Evolutionary conservation across 1,140 invertebrate genomes (phyloP), one percentile per base, ranked within the genome.

Genomic region (Bemisia tabaci): DNA sequence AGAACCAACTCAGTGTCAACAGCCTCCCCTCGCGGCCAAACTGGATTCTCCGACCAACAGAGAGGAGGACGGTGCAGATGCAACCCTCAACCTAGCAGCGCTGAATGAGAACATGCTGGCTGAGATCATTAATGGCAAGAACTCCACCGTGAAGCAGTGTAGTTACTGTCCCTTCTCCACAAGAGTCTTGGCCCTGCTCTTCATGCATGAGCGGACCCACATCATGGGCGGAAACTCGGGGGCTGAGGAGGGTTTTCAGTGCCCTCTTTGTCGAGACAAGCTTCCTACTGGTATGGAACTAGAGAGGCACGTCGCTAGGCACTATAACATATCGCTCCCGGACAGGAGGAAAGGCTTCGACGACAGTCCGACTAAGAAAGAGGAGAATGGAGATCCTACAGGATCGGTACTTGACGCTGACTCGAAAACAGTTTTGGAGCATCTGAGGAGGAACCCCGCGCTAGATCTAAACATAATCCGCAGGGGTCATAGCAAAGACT

Each of bases 101-200:
- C 2, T 17, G 11, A n/a, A 21, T 17, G 63, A 24, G 27, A 22
- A n/a, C 12, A 27, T 11, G 21, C n/a, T 22, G 2, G 63, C 12
- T 11, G 33, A 22, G 71, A 12, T 63, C 69, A 26, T 69, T 71
- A 60, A 59, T 69, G 58, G 70, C 67, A 64, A 21, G 26, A 62
- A 11, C 66, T 33, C 66, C 93, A 76, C 86, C 85, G 26, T 95
- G 5, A 48, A 94, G 76, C 87, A 90, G 61, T 95, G 94, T 77
- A 88, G 89, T 0, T 86, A 90, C 72, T 96, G 94, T 73, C 85
- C 88, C 59, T 95, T 94, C 75, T 87, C 88, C n/a, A 94, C 92
- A 22, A 84, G 89, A 65, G 87, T 93, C 71, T 81, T 95, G 66
- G 91, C 92, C 25, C 91, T 94, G 74, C 81, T 95, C 65, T 93